A percentile compares a stretch with the other conserved stretches of the same genome.
Conservation (phyloP, 2,888 invertebrate genomes). For the Philereme vetulata region DNA sequence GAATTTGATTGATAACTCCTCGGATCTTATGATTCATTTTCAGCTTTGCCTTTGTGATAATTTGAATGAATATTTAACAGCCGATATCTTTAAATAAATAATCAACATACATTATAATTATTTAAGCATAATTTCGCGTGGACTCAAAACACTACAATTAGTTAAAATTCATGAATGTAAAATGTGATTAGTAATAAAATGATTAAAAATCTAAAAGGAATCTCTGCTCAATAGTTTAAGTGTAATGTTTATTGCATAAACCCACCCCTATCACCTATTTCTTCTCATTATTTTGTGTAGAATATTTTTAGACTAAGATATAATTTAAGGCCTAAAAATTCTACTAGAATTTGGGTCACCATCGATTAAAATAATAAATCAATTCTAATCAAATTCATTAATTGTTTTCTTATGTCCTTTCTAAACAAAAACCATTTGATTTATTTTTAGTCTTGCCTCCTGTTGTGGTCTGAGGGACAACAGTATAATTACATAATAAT, state of each 20-base stretch:
- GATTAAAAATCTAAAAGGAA: constrained; percentile 45
- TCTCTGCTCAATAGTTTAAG: constrained; percentile 68
- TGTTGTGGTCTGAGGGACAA: constrained; percentile 70
- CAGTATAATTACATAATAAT: constrained; percentile 42
- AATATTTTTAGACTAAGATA: constrained; percentile 33
- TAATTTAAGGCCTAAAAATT: constrained; percentile 26
- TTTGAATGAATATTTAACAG: constrained; percentile 2
- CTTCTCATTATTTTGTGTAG: constrained; percentile 36
- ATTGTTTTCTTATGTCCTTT: constrained; percentile 29
- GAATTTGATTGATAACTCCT: constrained; percentile 42
- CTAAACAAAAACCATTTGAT: constrained; percentile 36
- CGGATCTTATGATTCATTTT: constrained; percentile 44
- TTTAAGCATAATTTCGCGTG: not conserved
- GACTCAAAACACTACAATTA: not conserved
- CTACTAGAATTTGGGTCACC: constrained; percentile 20
- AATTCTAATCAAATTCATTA: constrained; percentile 22
- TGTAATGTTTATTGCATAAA: constrained; percentile 61
- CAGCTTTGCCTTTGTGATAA: constrained; percentile 23
- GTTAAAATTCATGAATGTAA: not conserved
- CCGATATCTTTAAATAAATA: constrained; percentile 3
- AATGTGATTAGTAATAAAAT: not conserved
- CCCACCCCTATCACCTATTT: constrained; percentile 66
- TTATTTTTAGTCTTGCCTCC: constrained; percentile 80
- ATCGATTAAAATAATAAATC: constrained; percentile 34
- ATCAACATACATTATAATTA: not conserved